Evolutionary conservation across 2,113 vertebrate species (phyloP), one percentile per base, ranked within the genome.

Genomic region (Tauraco erythrolophus): DNA sequence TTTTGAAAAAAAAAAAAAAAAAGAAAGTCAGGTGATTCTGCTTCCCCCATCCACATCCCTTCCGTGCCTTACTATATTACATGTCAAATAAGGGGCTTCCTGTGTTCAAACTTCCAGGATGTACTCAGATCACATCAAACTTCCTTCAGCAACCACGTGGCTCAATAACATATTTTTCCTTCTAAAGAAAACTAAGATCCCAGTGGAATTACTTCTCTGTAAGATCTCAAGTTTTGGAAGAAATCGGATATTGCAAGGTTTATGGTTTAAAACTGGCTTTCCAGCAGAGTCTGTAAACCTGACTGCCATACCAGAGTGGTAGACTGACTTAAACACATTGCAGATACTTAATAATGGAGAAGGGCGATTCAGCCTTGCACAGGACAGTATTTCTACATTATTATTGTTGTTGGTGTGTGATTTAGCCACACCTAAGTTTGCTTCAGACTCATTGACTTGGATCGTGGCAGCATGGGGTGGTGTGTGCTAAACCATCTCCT

Each of bases 41-140:
- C 53, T 89, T 81, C 39, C 62, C 31, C 37, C 8, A 14, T 24
- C 61, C 65, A 39, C 33, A 74, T 84, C 48, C 51, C 43, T 51
- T 74, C 89, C 54, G 1, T 68, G 65, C 35, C 37, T 66, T 93
- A 79, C 82, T 61, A 4, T 77, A 74, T 81, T 70, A 65, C 56
- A 58, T 82, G 30, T 50, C 53, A 88, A 89, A 85, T 84, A 86
- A 84, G 61, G 60, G 46, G 25, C 64, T 88, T 94, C 81, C 90
- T 89, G 56, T 75, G 74, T 82, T 89, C 31, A 58, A 2, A 46
- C 56, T 81, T 68, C 22, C 69, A 84, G 69, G 68, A 62, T 65
- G 58, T 66, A 91, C 30, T 23, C 12, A 71, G 84, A 70, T 84
- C 50, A 39, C 72, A 54, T 61, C 79, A 64, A 62, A 71, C 43